Percentiles rank a stretch among this genome's conserved stretches.
Conservation (phyloP, 2,113 vertebrate species). For the Siniperca knerii region DNA sequence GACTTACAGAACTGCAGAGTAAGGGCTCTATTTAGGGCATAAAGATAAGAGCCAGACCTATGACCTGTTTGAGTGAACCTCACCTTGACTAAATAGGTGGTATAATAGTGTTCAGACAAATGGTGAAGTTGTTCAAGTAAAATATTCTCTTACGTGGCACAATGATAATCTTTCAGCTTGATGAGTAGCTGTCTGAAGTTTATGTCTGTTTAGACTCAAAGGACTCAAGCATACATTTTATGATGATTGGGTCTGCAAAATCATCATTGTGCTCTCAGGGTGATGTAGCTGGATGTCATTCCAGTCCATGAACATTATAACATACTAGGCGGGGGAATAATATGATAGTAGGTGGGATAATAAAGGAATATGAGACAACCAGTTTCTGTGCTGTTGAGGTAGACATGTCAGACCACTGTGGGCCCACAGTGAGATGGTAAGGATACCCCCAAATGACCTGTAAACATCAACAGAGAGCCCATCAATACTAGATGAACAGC, state of each 20-base stretch:
- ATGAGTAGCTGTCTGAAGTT: not conserved
- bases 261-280: conserved; percentile 11
- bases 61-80: conserved; percentile 24
- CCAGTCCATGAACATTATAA: conserved; percentile 6
- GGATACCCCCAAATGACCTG: not conserved
- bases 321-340: not conserved
- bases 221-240: not conserved
- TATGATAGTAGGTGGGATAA: conserved; percentile 1
- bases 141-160: not conserved
- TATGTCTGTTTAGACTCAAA: conserved; percentile 6
- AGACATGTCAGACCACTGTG: not conserved
- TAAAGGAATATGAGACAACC: conserved; percentile 15
- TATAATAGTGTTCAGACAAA: conserved; percentile 9
- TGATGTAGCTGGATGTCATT: conserved; percentile 21
- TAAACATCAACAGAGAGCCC: conserved; percentile 28
- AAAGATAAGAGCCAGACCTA: not conserved
- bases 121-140: not conserved
- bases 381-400: not conserved
- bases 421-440: not conserved
- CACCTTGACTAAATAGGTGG: conserved; percentile 9
- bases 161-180: not conserved
- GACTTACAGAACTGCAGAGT: conserved; percentile 41
- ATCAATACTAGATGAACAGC: conserved; percentile 1
- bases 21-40: conserved; percentile 26
- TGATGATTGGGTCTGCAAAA: conserved; percentile 7